A percentile compares a stretch with the other conserved stretches of the same genome.
phyloP scores from a whole-genome alignment of 35 echinoderm and acorn worm genomes.

The Diadema setosum region DNA sequence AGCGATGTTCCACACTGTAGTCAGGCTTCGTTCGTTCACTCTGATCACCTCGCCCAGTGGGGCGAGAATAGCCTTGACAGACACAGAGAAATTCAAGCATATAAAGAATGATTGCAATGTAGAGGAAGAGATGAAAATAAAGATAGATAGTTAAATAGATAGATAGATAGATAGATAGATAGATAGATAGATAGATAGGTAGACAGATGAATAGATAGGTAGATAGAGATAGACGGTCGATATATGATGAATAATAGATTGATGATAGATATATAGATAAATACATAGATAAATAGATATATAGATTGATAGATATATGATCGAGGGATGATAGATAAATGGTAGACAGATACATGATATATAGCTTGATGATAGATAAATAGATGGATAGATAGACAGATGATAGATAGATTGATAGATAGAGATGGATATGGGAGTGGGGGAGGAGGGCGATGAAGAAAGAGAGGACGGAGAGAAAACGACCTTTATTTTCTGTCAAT shows the following conservation, averaged over 20 bases:
- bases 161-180: not conserved
- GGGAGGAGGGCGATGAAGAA: too few species aligned
- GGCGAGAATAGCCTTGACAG: constrained; percentile 18
- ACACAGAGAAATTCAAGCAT: not conserved
- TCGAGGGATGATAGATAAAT: too few species aligned
- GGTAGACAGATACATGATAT: not conserved
- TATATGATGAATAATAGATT: not conserved
- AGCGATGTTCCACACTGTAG: constrained; percentile 37
- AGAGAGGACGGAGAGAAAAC: too few species aligned
- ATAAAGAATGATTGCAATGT: too few species aligned
- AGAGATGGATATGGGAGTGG: too few species aligned
- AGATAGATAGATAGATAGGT: not conserved
- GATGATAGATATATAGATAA: too few species aligned
- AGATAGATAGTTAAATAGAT: too few species aligned
- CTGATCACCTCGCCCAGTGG: not conserved
- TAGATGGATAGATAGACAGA: not conserved
- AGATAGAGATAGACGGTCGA: not conserved
- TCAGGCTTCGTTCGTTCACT: constrained; percentile 50
- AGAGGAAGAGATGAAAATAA: too few species aligned
- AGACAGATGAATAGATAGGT: not conserved
- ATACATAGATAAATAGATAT: too few species aligned
- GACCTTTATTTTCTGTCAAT: too few species aligned
- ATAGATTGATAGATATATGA: not conserved
- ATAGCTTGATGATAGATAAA: not conserved
- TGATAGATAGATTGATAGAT: not conserved